Evolutionary conservation across 2,113 vertebrate genomes (phyloP).

Genomic region (Lasiurus cinereus): DNA sequence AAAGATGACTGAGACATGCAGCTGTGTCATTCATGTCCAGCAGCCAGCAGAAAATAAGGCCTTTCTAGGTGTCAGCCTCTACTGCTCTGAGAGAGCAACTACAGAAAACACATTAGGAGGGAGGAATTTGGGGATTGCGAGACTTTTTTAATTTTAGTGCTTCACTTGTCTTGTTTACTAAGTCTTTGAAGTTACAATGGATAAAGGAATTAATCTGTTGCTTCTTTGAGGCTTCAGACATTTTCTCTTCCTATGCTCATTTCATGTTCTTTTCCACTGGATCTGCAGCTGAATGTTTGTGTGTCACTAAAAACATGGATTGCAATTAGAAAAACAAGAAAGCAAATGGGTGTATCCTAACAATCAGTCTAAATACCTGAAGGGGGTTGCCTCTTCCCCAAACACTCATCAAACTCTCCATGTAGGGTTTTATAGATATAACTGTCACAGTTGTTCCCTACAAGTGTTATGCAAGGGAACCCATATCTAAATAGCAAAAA

Average conservation of each 20-base stretch:
- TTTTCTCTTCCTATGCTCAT: background rate
- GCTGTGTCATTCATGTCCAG: no score
- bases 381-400: background rate
- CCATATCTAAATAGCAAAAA: background rate
- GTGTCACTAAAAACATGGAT: background rate
- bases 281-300: background rate
- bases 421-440: background rate
- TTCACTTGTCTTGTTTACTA: background rate
- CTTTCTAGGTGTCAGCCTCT: background rate
- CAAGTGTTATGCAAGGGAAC: background rate
- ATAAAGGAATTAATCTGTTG: background rate
- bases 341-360: background rate
- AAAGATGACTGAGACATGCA: background rate
- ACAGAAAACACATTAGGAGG: background rate
- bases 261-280: background rate
- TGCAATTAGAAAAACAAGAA: constrained; percentile 15
- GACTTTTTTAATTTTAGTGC: background rate
- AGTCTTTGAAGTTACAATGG: background rate
- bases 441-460: background rate
- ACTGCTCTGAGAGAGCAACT: background rate
- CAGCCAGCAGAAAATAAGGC: background rate
- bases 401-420: background rate
- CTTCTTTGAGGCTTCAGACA: background rate
- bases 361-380: background rate
- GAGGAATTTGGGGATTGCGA: background rate